A percentile compares a stretch with the other conserved stretches of the same genome.
Conservation (phyloP, 2,113 vertebrate genomes). For the Holacanthus passer region DNA sequence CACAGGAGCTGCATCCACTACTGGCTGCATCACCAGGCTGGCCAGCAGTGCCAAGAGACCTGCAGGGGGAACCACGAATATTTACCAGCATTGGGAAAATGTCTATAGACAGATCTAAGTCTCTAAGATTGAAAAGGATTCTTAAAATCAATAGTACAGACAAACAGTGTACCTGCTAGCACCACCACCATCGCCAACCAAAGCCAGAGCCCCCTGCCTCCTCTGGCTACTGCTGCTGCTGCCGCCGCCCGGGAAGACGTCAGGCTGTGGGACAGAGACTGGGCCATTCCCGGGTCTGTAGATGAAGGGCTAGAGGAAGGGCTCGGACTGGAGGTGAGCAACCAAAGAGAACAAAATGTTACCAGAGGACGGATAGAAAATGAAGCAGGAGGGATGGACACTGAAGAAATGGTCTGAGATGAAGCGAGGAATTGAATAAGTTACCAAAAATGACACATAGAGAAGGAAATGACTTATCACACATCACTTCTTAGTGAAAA, state of each 20-base stretch:
- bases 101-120: no score
- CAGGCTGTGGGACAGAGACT: conserved; percentile 58
- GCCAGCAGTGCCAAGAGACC: conserved; percentile 89
- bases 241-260: conserved; percentile 56
- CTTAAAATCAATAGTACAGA: not conserved
- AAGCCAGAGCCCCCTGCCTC: conserved; percentile 85
- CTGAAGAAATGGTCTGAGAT: not conserved
- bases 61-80: conserved; percentile 34
- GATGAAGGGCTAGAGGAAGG: conserved; percentile 62
- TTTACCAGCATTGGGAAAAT: not conserved
- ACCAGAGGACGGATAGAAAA: not conserved
- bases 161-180: conserved; percentile 80
- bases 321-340: conserved; percentile 61
- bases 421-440: conserved; percentile 34
- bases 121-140: not conserved
- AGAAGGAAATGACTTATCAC: not conserved
- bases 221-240: conserved; percentile 71
- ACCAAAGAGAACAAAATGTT: not conserved
- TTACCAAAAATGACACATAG: conserved; percentile 47
- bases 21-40: conserved; percentile 89
- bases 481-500: not conserved
- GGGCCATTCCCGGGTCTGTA: conserved; percentile 48
- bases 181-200: conserved; percentile 85
- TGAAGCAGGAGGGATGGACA: not conserved
- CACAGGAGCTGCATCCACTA: conserved; percentile 89